Percentiles rank a stretch among this genome's conserved stretches.
Evolutionary conservation across 2,888 invertebrate genomes (phyloP).

Genomic region (Melieria crassipennis): DNA sequence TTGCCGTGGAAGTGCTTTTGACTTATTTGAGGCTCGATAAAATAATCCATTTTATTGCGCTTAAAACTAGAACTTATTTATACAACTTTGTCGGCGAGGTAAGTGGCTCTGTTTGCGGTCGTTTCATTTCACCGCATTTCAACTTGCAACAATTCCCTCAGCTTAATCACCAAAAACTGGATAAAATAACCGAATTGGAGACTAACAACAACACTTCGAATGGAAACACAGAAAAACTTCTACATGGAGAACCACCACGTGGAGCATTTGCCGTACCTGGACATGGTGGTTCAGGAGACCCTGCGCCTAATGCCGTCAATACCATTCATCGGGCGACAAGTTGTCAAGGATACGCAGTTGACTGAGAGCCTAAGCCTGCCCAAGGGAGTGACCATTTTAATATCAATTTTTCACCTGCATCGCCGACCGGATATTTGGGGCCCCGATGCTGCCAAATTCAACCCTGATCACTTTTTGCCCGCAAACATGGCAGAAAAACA

Average conservation of each 20-base stretch:
- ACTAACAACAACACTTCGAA: not conserved
- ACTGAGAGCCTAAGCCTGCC: conserved; percentile 43
- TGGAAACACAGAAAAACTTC: conserved; percentile 40
- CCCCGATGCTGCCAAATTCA: conserved; percentile 44
- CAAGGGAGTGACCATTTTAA: conserved; percentile 38
- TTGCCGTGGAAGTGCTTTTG: conserved; percentile 2
- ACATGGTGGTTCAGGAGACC: conserved; percentile 50
- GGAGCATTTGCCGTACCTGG: conserved; percentile 47
- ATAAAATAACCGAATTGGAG: not conserved
- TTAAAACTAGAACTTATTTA: not conserved
- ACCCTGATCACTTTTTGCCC: conserved; percentile 49
- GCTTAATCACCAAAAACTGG: conserved; percentile 1
- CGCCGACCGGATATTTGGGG: conserved; percentile 49
- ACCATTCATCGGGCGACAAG: conserved; percentile 46
- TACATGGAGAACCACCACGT: conserved; percentile 42
- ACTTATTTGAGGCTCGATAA: not conserved
- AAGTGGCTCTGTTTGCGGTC: not conserved
- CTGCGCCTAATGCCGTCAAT: conserved; percentile 46
- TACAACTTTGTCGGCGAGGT: conserved; percentile 2
- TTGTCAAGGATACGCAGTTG: conserved; percentile 38
- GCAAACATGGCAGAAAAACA: conserved; percentile 44
- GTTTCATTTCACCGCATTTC: too few species aligned
- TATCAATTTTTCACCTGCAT: conserved; percentile 47
- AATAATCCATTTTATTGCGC: not conserved
- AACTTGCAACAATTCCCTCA: not conserved